Conservation (phyloP, 53 echinoderm and acorn worm species). For the Antedon mediterranea region DNA sequence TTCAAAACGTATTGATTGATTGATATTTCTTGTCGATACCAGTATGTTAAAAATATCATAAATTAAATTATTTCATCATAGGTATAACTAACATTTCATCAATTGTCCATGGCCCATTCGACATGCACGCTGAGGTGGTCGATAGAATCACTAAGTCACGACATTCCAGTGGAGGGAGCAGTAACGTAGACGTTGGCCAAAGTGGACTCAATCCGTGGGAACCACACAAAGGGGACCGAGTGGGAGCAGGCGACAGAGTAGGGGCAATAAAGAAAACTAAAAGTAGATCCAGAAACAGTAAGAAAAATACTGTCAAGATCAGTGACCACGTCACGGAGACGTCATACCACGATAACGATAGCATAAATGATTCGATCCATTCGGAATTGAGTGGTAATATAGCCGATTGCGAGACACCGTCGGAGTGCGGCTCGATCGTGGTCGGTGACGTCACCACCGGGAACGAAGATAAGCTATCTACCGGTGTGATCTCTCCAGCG, state of each 20-base stretch:
- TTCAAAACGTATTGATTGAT: too few relatives aligned
- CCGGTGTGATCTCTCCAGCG: background rate
- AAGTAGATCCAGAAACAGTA: slow-evolving; percentile 21
- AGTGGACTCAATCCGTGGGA: background rate
- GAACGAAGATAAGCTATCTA: background rate
- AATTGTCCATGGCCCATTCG: slow-evolving; percentile 47
- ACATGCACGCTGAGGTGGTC: slow-evolving; percentile 62
- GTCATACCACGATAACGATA: slow-evolving; percentile 44
- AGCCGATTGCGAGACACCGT: slow-evolving; percentile 24
- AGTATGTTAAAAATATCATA: too few relatives aligned
- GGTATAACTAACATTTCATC: slow-evolving; percentile 8
- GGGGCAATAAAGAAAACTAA: slow-evolving; percentile 17
- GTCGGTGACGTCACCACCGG: background rate
- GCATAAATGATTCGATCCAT: slow-evolving; percentile 72
- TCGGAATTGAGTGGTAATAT: slow-evolving; percentile 72
- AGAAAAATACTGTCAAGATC: slow-evolving; percentile 62
- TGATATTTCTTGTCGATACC: too few relatives aligned
- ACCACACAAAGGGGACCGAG: background rate
- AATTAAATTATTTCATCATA: background rate
- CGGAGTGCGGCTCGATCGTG: slow-evolving; percentile 32
- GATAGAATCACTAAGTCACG: slow-evolving; percentile 37
- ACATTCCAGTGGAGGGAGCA: slow-evolving; percentile 69
- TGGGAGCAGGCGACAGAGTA: background rate
- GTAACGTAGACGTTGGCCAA: slow-evolving; percentile 43
- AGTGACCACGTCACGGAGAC: slow-evolving; percentile 63